Conservation (phyloP, 2,797 vertebrate species). For the Toxotes lorentzi region DNA sequence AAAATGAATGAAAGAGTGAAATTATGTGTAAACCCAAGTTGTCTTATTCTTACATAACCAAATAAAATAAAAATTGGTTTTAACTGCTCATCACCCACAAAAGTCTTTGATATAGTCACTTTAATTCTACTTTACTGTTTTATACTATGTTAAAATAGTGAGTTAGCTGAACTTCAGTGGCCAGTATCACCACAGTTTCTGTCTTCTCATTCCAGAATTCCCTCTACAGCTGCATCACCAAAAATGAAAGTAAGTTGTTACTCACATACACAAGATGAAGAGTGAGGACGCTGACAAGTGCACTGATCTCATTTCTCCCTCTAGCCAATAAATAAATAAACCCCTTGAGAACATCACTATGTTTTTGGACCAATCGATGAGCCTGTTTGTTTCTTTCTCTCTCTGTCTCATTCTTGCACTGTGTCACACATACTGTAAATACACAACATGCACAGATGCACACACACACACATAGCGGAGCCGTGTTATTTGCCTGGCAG, state of each 20-base stretch:
- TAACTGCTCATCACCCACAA: neutral
- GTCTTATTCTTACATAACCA: neutral
- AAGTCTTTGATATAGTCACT: neutral
- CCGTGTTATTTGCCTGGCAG: neutral
- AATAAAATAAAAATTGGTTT: neutral
- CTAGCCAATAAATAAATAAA: conserved; percentile 29
- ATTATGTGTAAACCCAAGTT: neutral
- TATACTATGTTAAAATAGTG: neutral
- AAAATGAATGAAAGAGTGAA: neutral
- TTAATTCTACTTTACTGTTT: neutral
- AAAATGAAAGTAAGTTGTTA: conserved; percentile 97
- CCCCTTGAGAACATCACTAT: neutral
- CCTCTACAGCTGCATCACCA: conserved; percentile 98
- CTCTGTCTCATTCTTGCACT: neutral
- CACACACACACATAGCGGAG: neutral
- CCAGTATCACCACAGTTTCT: conserved; percentile 10
- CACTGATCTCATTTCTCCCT: conserved; percentile 14
- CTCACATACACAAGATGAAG: neutral
- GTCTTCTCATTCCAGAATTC: conserved; percentile 89
- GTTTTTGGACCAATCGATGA: neutral
- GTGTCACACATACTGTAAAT: neutral
- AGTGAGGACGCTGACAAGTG: neutral
- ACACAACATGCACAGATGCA: conserved; percentile 21
- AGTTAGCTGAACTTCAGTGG: neutral
- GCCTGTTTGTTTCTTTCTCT: conserved; percentile 13